These are phyloP conservation scores for Cottoperca gobio DNA, from an alignment of 2,797 vertebrate species.

Conservation along the genomic window DNA sequence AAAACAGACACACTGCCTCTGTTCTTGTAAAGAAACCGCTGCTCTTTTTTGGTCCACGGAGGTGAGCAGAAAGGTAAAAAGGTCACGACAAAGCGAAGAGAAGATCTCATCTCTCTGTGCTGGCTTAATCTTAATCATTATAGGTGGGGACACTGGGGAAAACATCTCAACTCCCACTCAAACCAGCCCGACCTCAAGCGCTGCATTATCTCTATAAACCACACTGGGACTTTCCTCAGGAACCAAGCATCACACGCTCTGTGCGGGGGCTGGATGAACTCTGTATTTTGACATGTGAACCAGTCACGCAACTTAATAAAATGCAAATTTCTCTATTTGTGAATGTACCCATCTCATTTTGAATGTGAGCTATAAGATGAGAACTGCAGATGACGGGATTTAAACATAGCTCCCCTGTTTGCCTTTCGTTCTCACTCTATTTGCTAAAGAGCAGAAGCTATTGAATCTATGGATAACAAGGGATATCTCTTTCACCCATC, in stretches of 20 bases:
- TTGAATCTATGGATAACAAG: constrained; percentile 52
- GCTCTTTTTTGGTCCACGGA: constrained; percentile 34
- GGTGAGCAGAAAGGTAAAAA: constrained; percentile 37
- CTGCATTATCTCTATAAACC: constrained; percentile 32
- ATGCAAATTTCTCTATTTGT: background rate
- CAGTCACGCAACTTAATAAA: background rate
- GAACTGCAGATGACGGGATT: constrained; percentile 32
- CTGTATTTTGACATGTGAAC: constrained; percentile 16
- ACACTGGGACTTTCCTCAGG: background rate
- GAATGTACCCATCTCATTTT: constrained; percentile 10
- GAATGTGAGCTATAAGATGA: constrained; percentile 34
- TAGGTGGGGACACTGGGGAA: constrained; percentile 15
- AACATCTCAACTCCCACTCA: constrained; percentile 48
- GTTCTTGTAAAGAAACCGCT: constrained; percentile 37
- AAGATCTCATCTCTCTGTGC: constrained; percentile 9
- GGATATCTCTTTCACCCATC: constrained; percentile 40
- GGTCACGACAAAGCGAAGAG: constrained; percentile 34
- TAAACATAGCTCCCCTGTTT: constrained; percentile 47
- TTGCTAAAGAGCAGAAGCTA: constrained; percentile 53
- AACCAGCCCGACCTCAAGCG: constrained; percentile 14
- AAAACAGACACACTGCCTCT: constrained; percentile 2
- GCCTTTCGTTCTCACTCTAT: constrained; percentile 52
- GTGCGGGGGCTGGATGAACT: constrained; percentile 20
- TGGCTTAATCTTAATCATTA: constrained; percentile 35
- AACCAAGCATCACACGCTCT: background rate